Evolutionary conservation across 2,797 vertebrate genomes (phyloP), one percentile per base, ranked within the genome.

Genomic region (Heteromormyrus szaboi): DNA sequence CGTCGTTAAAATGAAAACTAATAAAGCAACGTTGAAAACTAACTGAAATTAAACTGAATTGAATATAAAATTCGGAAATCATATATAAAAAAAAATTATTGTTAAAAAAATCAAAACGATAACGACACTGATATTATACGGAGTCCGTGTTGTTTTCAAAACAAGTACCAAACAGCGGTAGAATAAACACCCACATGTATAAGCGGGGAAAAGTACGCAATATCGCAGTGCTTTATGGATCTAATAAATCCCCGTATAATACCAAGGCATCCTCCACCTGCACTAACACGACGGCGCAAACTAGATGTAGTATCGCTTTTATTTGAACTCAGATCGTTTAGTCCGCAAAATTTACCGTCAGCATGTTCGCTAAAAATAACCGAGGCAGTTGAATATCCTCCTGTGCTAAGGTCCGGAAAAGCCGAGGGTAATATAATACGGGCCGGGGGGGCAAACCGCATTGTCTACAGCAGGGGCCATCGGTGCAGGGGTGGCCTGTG

Each of bases 371-470:
- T 96, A 96, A 96, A 96, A 95, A 95, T 96, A 96, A 92, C 94
- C 88, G 0, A 81, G 89, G 90, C 93, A 93, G 95, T 95, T 96
- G 96, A 96, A 96, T 96, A 96, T 95, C 95, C 96, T 94, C 95
- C 96, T 96, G 62, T 88, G 29, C 59, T 93, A 93, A 92, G n/a
- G 94, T 93, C 93, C 94, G 95, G 95, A 95, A 95, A 95, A 96
- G 94, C 95, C 94, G 87, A 37, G 91, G 48, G 95, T 94, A 95
- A 97, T 93, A 92, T 87, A 95, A 96, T 92, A 94, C 92, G 90
- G 90, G 87, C 88, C 88, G 88, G 90, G 89, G 93, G 92, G 91
- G 90, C 91, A 92, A 91, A 90, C 94, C 93, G 94, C 93, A 92
- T 96, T 96, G 95, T 96, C 94, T 95, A 96, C 93, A 94, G 90